Evolutionary conservation across 37 sponge, comb jelly and placozoan species (phyloP), one percentile per base, ranked within the genome.

Genomic region (Ianthella basta): DNA sequence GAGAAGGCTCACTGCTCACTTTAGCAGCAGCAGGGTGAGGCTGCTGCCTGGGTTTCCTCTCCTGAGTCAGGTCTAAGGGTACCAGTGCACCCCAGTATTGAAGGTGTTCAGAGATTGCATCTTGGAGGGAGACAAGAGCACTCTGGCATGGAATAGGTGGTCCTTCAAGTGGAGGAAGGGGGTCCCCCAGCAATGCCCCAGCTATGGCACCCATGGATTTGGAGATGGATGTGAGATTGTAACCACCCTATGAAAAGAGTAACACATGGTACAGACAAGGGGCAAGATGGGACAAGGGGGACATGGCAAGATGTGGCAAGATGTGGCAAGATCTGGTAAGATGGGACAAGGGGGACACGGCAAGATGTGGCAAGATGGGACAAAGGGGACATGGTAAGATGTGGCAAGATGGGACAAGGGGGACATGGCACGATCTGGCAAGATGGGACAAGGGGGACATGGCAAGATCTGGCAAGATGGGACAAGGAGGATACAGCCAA

Each of bases 181-280:
- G 56, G 65, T 97, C 91, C 24, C 98, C 96, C 32, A 98, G 82
- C 63, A 98, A 80, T 23, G 77, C 87, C 0, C 83, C 37, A 1
- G 81, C 79, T 34, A 87, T 84, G 38, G 94, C 89, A 72, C 44
- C 32, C 60, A 88, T 90, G 6, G 94, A 94, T 15, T 90, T 60
- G 0, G 87, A 72, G 40, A 94, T 94, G 29, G 92, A 87, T 0
- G 87, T 72, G 10, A 95, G 84, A 60, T 95, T 98, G 78, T 98
- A 98, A 0, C 97, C 97, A 60, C 98, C 98, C 92, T 95, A 55
- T 19, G 15, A 20, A 16, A 23, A 56, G 6, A 85, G 72, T 12
- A n/a, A n/a, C n/a, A n/a, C n/a, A n/a, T n/a, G n/a, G n/a, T n/a
- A n/a, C n/a, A n/a, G n/a, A n/a, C n/a, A n/a, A n/a, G n/a, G n/a